Percentiles rank a stretch among this genome's conserved stretches.
Conservation (phyloP, 2,888 invertebrate species). For the Diplazon laetatorius region DNA sequence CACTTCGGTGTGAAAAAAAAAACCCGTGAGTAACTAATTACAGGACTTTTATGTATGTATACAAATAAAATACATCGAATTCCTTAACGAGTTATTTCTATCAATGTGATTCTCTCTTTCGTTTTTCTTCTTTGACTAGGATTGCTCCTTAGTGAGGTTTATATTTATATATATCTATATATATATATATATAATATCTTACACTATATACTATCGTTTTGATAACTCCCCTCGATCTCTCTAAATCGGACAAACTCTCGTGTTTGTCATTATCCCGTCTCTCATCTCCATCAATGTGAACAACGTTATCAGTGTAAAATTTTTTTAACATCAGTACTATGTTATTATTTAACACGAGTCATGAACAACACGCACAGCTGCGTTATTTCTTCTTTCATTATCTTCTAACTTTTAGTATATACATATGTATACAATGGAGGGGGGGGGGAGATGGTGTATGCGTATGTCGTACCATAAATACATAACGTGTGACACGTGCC, state of each 20-base stretch:
- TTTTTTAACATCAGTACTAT: slow-evolving; percentile 70
- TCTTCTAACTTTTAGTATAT: slow-evolving; percentile 64
- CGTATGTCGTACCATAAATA: slow-evolving; percentile 61
- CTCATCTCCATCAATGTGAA: slow-evolving; percentile 69
- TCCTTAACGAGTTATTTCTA: slow-evolving; percentile 69
- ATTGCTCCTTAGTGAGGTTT: slow-evolving; percentile 75
- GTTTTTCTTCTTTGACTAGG: slow-evolving; percentile 74
- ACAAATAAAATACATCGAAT: slow-evolving; percentile 73
- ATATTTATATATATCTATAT: slow-evolving; percentile 60
- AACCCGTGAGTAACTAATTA: slow-evolving; percentile 40
- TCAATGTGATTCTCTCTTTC: slow-evolving; percentile 55
- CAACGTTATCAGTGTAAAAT: slow-evolving; percentile 68
- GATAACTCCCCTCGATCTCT: slow-evolving; percentile 62
- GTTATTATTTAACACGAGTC: slow-evolving; percentile 73
- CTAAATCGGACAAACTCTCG: slow-evolving; percentile 64
- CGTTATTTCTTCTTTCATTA: slow-evolving; percentile 61
- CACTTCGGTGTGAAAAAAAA: slow-evolving; percentile 23
- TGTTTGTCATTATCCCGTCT: slow-evolving; percentile 64
- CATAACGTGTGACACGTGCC: slow-evolving; percentile 61
- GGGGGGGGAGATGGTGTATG: no score
- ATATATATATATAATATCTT: slow-evolving; percentile 61
- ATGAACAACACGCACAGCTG: slow-evolving; percentile 57
- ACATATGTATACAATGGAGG: slow-evolving; percentile 66
- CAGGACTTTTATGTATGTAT: slow-evolving; percentile 61
- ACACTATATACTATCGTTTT: slow-evolving; percentile 68